These are phyloP conservation scores for Xylota segnis DNA, from an alignment of 2,888 invertebrate genomes.

Conservation along the genomic window DNA sequence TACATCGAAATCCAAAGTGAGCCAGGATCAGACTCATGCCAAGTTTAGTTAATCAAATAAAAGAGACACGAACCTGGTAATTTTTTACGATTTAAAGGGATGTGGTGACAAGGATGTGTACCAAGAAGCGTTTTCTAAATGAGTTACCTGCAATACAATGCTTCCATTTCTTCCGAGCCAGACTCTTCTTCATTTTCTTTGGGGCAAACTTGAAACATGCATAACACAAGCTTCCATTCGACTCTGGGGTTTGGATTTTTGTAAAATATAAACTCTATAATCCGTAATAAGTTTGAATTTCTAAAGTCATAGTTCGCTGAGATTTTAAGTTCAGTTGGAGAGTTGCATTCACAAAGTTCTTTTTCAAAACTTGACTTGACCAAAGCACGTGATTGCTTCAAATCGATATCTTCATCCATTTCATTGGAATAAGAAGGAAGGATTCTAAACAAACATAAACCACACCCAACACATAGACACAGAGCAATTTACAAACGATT, in stretches of 20 bases:
- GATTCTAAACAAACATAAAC: not conserved
- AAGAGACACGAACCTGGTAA: too few species aligned
- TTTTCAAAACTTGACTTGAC: not conserved
- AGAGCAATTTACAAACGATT: constrained; percentile 28
- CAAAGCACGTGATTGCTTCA: not conserved
- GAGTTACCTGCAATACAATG: too few species aligned
- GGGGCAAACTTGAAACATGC: not conserved
- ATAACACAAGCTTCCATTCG: not conserved
- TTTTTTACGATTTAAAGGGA: too few species aligned
- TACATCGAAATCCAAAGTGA: too few species aligned
- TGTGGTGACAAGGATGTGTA: too few species aligned
- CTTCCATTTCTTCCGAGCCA: too few species aligned
- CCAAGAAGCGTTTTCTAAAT: not conserved
- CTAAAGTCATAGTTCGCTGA: not conserved
- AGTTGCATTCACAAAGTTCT: too few species aligned
- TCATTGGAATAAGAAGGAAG: not conserved
- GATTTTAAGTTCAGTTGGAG: too few species aligned
- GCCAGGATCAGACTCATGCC: too few species aligned
- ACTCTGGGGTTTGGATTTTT: not conserved
- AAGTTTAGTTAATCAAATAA: too few species aligned
- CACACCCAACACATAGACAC: not conserved
- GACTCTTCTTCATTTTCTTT: not conserved
- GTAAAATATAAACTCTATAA: not conserved
- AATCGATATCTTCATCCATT: not conserved
- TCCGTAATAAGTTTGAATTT: not conserved